Evolutionary conservation across 1,140 invertebrate genomes (phyloP).

Genomic region (Stegodyphus mimosarum): DNA sequence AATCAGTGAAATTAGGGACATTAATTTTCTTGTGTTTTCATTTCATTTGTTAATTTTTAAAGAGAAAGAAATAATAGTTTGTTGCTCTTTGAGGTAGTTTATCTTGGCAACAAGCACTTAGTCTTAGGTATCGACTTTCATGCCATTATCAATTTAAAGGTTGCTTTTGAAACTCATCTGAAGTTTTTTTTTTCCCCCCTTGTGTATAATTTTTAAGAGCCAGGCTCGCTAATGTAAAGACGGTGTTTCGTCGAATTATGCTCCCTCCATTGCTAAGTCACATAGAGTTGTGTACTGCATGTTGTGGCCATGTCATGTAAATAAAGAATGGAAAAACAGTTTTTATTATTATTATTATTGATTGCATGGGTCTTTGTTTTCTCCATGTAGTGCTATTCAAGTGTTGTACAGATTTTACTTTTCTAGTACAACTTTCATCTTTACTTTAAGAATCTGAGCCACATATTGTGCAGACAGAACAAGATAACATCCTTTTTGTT

Average conservation of each 20-base stretch:
- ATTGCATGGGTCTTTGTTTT: constrained; percentile 49
- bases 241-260: constrained; percentile 38
- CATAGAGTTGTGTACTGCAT: constrained; percentile 55
- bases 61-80: constrained; percentile 8
- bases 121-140: constrained; percentile 41
- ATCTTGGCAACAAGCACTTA: constrained; percentile 45
- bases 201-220: constrained; percentile 1
- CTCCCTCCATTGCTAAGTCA: constrained; percentile 57
- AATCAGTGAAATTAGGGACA: constrained; percentile 19
- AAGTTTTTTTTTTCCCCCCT: neutral
- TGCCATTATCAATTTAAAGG: neutral
- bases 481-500: neutral
- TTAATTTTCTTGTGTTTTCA: constrained; percentile 27
- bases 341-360: constrained; percentile 4
- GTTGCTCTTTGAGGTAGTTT: constrained; percentile 24
- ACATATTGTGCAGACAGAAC: too few species aligned
- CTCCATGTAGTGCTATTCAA: constrained; percentile 45
- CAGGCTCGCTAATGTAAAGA: constrained; percentile 10
- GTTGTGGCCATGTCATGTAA: constrained; percentile 59
- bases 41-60: constrained; percentile 25
- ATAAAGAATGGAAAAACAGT: constrained; percentile 46
- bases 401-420: constrained; percentile 46
- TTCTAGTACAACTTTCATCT: constrained; percentile 23
- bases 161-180: constrained; percentile 2
- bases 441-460: constrained; percentile 12